Evolutionary conservation across 2,888 invertebrate species (phyloP).

Genomic region (Cyaniris semiargus): DNA sequence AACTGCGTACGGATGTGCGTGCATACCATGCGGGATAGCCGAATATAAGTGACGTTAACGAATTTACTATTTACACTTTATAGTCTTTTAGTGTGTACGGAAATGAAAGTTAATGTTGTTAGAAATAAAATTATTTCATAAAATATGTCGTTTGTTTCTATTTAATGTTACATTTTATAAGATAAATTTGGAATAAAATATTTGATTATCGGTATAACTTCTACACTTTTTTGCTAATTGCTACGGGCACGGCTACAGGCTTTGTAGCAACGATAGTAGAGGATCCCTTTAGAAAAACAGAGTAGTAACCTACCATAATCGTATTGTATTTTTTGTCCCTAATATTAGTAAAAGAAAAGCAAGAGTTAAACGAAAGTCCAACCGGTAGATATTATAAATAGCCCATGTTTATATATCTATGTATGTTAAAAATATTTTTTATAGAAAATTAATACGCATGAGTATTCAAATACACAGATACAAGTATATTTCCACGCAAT

Average conservation of each 20-base stretch:
- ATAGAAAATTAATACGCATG: conserved; percentile 8
- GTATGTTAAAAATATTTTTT: neutral
- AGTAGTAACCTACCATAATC: neutral
- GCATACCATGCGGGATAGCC: neutral
- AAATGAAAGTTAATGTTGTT: conserved; percentile 62
- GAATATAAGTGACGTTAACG: neutral
- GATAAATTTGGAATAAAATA: neutral
- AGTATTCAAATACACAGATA: neutral
- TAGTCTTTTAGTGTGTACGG: conserved; percentile 42
- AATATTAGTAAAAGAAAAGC: neutral
- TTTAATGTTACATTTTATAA: neutral
- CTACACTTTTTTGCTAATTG: neutral
- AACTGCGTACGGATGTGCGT: neutral
- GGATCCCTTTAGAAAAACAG: neutral
- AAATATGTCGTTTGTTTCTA: conserved; percentile 33
- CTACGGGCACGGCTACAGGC: neutral
- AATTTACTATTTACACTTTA: conserved; percentile 47
- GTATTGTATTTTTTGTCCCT: neutral
- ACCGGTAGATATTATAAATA: neutral
- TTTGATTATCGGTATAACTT: neutral
- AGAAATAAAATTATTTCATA: conserved; percentile 55
- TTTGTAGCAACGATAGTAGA: neutral
- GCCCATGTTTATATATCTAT: neutral
- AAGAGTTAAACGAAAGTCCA: neutral
- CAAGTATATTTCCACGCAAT: conserved; percentile 20